These are phyloP conservation scores for Hydriomena furcata DNA, from an alignment of 2,888 invertebrate genomes.

Conservation along the genomic window DNA sequence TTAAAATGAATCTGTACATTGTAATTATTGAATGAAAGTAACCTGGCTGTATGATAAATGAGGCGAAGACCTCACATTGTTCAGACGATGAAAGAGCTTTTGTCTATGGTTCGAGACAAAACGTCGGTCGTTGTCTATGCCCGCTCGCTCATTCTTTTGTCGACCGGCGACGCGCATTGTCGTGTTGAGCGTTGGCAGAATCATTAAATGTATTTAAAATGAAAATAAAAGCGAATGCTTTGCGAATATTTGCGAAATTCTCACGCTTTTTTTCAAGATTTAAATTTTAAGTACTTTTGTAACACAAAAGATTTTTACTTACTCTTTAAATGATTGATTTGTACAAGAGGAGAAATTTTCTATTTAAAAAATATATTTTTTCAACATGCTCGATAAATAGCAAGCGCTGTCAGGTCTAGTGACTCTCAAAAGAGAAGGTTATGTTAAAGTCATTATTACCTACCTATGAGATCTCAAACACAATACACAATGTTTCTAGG, in stretches of 20 bases:
- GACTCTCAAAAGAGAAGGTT: too few relatives aligned
- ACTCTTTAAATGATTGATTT: too few relatives aligned
- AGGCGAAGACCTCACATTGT: slow-evolving; percentile 77
- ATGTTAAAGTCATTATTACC: too few relatives aligned
- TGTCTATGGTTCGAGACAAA: slow-evolving; percentile 77
- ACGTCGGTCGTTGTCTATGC: slow-evolving; percentile 73
- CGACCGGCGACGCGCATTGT: slow-evolving; percentile 66
- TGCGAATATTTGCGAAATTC: slow-evolving; percentile 72
- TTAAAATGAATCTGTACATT: slow-evolving; percentile 67
- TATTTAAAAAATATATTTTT: too few relatives aligned
- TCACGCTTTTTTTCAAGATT: slow-evolving; percentile 41
- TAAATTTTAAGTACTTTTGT: neutral
- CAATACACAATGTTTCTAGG: too few relatives aligned
- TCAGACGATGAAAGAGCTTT: slow-evolving; percentile 76
- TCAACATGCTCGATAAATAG: too few relatives aligned
- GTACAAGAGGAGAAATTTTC: too few relatives aligned
- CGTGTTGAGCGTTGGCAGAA: slow-evolving; percentile 61
- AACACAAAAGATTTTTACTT: too few relatives aligned
- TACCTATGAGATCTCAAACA: too few relatives aligned
- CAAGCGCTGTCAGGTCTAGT: too few relatives aligned
- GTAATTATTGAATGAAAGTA: slow-evolving; percentile 82
- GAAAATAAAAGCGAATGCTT: slow-evolving; percentile 54
- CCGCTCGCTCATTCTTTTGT: slow-evolving; percentile 71
- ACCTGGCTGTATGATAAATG: slow-evolving; percentile 81
- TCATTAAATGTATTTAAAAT: slow-evolving; percentile 65